phyloP scores from a whole-genome alignment of 2,888 invertebrate genomes.

The Mimumesa dahlbomi region DNA sequence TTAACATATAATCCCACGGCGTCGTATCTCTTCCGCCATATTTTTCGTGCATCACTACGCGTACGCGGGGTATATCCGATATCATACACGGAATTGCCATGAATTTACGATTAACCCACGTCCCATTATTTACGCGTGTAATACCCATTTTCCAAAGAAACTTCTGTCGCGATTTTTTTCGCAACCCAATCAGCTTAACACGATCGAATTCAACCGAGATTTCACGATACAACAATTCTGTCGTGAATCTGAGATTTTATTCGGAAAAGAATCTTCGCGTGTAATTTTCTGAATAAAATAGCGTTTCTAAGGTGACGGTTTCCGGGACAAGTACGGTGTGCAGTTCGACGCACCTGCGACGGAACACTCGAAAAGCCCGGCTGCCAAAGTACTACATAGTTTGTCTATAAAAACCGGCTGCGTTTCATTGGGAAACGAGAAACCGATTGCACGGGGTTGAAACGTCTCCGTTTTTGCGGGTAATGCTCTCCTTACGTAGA shows the following conservation, averaged over 20 bases:
- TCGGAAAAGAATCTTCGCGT: no score
- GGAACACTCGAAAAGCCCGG: background rate
- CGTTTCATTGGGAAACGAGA: conserved; percentile 41
- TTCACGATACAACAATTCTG: no score
- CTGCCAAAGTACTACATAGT: conserved; percentile 22
- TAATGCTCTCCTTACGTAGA: no score
- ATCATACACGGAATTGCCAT: background rate
- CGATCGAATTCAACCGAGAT: no score
- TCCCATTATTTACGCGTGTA: no score
- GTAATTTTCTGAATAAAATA: no score
- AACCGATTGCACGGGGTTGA: conserved; percentile 38
- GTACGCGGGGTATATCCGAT: no score
- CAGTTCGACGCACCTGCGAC: conserved; percentile 43
- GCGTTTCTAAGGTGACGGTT: background rate
- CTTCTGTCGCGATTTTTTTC: no score
- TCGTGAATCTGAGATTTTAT: no score
- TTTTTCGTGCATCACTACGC: background rate
- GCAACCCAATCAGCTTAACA: no score
- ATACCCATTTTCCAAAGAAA: no score
- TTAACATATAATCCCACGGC: background rate
- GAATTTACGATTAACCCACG: no score
- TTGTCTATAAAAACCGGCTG: conserved; percentile 35
- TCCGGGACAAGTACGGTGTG: conserved; percentile 15
- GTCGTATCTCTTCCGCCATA: background rate
- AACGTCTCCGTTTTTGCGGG: background rate